These are phyloP conservation scores for Diplosoma virens DNA, from an alignment of 23 tunicate genomes.

Conservation along the genomic window DNA sequence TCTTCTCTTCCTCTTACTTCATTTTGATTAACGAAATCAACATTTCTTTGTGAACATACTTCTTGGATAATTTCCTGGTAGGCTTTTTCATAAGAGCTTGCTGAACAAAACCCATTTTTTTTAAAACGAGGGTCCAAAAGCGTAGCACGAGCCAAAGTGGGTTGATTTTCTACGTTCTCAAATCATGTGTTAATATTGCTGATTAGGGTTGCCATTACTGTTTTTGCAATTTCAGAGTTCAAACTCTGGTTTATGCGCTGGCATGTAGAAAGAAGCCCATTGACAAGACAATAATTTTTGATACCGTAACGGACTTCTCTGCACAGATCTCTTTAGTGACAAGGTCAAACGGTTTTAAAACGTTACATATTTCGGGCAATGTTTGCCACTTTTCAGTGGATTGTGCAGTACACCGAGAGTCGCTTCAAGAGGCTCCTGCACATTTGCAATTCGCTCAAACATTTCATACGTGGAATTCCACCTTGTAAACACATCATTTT, in stretches of 20 bases:
- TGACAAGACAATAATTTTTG: background rate
- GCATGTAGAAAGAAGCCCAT: background rate
- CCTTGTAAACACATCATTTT: background rate
- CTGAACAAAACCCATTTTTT: background rate
- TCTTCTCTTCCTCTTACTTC: no score
- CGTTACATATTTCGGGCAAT: background rate
- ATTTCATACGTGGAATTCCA: constrained; percentile 2
- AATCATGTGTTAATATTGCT: background rate
- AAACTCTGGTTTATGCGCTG: background rate
- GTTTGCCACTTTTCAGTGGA: background rate
- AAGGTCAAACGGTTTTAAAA: background rate
- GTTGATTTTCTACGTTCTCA: background rate
- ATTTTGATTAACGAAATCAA: no score
- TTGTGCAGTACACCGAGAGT: background rate
- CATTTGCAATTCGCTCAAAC: background rate
- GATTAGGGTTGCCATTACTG: background rate
- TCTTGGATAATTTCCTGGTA: background rate
- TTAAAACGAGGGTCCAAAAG: constrained; percentile 1
- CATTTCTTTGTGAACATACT: no score
- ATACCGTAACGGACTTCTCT: background rate
- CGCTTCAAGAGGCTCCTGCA: background rate
- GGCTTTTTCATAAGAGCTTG: background rate
- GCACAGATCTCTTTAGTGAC: constrained; percentile 5
- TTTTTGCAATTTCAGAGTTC: background rate
- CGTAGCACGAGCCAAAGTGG: background rate